Evolutionary conservation across 1,140 invertebrate species (phyloP).

Genomic region (Drosophila suzukii): DNA sequence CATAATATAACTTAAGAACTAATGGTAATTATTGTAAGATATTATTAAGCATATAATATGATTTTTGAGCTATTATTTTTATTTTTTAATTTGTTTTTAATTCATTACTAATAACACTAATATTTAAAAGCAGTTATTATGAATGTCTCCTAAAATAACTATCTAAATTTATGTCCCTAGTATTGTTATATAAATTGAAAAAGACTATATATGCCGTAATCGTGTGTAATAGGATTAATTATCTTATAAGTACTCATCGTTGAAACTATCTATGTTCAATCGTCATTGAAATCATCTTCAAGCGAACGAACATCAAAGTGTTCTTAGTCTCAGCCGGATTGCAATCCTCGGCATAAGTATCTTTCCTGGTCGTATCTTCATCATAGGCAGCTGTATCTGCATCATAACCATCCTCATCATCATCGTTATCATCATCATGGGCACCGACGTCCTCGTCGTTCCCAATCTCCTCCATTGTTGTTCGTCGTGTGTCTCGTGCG

Average conservation of each 20-base stretch:
- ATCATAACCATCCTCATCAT: constrained; percentile 10
- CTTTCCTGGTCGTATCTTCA: constrained; percentile 13
- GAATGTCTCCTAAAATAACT: no score
- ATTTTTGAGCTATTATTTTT: no score
- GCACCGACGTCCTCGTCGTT: constrained; percentile 5
- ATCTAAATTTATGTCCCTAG: no score
- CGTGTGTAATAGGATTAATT: not conserved
- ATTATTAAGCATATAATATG: no score
- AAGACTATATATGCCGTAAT: not conserved
- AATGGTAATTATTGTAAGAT: no score
- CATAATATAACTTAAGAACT: no score
- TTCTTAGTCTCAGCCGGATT: constrained; percentile 21
- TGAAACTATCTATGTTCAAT: constrained; percentile 2
- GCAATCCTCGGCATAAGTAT: constrained; percentile 14
- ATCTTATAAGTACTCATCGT: not conserved
- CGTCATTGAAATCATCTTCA: not conserved
- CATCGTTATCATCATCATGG: not conserved
- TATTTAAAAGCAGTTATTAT: no score
- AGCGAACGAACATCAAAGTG: constrained; percentile 17
- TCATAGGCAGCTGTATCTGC: constrained; percentile 26
- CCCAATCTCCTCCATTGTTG: constrained; percentile 36
- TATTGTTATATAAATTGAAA: not conserved
- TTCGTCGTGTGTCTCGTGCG: constrained; percentile 45
- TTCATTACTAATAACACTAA: no score
- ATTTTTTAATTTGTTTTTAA: no score